Evolutionary conservation across 2,113 vertebrate genomes (phyloP), one percentile per base, ranked within the genome.

Genomic region (Lampris megalopsis): DNA sequence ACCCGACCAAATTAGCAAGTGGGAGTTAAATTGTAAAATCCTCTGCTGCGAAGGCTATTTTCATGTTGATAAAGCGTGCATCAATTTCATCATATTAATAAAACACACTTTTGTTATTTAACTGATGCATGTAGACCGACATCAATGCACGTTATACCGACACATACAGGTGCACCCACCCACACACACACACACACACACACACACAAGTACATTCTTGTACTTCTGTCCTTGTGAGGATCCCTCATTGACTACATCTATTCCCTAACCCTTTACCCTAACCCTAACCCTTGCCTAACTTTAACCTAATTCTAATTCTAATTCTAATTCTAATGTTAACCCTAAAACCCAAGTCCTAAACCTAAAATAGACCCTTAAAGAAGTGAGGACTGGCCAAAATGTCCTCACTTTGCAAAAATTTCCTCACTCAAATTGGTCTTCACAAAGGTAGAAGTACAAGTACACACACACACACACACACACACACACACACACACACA

Each of bases 1-100:
- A 63, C 42, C 54, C 75, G 70, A 50, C 68, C 80, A 87, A 79
- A 83, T 75, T 83, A 70, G 10, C 6, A 40, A 53, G 74, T 47
- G 59, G 4, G 69, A 68, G 60, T 52, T 40, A 63, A 63, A 61
- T 2, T 38, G 69, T 65, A 74, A 43, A 63, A 63, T 60, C 7
- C 50, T 35, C 2, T 68, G 0, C 61, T 37, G 48, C 36, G 43
- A 42, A 54, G 52, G 11, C 52, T 8, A 42, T 38, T 63, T 63
- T 43, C 9, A 63, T 63, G 38, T 6, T 2, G 42, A 42, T 45
- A 47, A 63, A 63, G 48, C 48, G 41, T 47, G 13, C 41, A 63
- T 24, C 7, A 42, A 24, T 47, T 63, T 63, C 64, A 62, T 72
- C 54, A 59, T 56, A 54, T 73, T 81, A n/a, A 81, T 83, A 5